Percentiles rank a stretch among this genome's conserved stretches.
These are phyloP conservation scores for Drosophila barbarae DNA, from an alignment of 2,888 invertebrate genomes.

Conservation along the genomic window DNA sequence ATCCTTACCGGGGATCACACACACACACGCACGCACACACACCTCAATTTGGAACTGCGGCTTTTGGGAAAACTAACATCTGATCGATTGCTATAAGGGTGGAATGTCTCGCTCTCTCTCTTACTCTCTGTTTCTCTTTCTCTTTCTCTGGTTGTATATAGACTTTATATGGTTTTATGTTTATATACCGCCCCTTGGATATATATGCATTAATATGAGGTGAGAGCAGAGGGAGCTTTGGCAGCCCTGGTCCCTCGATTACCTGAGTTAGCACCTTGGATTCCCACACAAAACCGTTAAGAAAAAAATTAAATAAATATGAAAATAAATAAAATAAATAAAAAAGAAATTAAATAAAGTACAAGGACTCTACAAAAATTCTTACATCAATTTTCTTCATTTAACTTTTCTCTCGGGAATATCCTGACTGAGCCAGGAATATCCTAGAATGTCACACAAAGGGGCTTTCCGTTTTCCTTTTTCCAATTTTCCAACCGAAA, in stretches of 20 bases:
- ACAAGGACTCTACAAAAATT: neutral
- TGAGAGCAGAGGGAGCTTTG: conserved; percentile 47
- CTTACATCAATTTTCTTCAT: too few species aligned
- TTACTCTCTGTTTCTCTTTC: conserved; percentile 13
- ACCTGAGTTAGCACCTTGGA: conserved; percentile 16
- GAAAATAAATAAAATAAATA: neutral
- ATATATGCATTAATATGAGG: conserved; percentile 6
- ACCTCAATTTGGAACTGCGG: conserved; percentile 45
- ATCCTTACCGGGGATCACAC: conserved; percentile 19
- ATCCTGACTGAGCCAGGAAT: too few species aligned
- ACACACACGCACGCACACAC: conserved; percentile 18
- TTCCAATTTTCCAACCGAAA: neutral
- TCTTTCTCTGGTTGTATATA: conserved; percentile 41
- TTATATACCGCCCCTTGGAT: conserved; percentile 66
- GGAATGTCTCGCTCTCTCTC: conserved; percentile 50
- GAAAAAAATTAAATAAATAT: neutral
- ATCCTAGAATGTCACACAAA: too few species aligned
- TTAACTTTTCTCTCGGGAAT: too few species aligned
- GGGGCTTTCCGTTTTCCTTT: neutral
- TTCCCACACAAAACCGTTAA: conserved; percentile 18
- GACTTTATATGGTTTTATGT: conserved; percentile 38
- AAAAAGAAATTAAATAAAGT: neutral
- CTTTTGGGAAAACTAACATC: conserved; percentile 79
- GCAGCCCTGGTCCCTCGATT: conserved; percentile 44
- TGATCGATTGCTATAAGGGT: conserved; percentile 74